phyloP scores from a whole-genome alignment of 2,113 vertebrate genomes.

The Toxotes chatareus region DNA sequence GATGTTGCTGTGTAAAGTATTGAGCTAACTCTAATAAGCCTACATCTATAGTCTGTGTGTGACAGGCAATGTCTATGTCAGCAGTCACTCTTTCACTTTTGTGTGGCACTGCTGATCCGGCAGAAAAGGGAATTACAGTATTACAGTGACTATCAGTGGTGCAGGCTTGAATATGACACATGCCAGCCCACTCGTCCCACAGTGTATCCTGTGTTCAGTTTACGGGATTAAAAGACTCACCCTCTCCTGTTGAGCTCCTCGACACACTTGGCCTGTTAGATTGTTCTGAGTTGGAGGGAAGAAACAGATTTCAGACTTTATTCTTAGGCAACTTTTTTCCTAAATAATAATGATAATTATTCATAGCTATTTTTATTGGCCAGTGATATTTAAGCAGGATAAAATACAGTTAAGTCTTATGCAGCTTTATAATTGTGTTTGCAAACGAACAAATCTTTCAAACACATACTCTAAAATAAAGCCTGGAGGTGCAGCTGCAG shows the following conservation, averaged over 20 bases:
- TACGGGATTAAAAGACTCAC: conserved; percentile 55
- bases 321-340: background rate
- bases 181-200: conserved; percentile 3
- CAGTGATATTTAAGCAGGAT: background rate
- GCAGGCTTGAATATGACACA: conserved; percentile 44
- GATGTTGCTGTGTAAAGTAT: conserved; percentile 21
- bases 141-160: conserved; percentile 48
- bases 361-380: too few species aligned
- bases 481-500: background rate
- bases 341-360: background rate
- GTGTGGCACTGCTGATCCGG: conserved; percentile 68
- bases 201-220: conserved; percentile 1
- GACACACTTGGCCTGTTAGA: conserved; percentile 69
- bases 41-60: conserved; percentile 9
- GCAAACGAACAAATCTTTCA: background rate
- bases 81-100: conserved; percentile 66
- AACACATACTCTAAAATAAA: background rate
- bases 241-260: conserved; percentile 69
- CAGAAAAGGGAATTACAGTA: conserved; percentile 56
- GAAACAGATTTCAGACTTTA: conserved; percentile 1
- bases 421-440: background rate
- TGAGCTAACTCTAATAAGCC: conserved; percentile 10
- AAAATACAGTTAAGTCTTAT: background rate
- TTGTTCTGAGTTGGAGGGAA: conserved; percentile 70
- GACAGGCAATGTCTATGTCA: conserved; percentile 55